Evolutionary conservation across 2,113 vertebrate genomes (phyloP).

Genomic region (Papio anubis): DNA sequence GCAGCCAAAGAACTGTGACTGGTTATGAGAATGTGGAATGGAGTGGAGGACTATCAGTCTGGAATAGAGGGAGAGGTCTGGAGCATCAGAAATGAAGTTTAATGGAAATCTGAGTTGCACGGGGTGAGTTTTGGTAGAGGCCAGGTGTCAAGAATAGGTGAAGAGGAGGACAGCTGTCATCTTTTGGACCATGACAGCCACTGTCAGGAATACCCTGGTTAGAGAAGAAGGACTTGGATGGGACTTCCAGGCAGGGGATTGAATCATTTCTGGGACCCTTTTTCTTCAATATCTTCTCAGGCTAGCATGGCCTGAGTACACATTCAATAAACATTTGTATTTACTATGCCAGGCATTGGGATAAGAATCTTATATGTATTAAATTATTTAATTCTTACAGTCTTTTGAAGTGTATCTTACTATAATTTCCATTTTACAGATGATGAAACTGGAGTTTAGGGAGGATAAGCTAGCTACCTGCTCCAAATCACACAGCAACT

Average conservation of each 20-base stretch:
- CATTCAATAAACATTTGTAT: not conserved
- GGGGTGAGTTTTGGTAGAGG: not conserved
- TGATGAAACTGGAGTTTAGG: not conserved
- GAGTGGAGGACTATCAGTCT: not conserved
- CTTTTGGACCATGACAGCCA: not conserved
- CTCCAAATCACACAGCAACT: not conserved
- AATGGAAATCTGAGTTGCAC: not conserved
- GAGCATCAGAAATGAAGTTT: not conserved
- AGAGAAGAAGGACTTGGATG: not conserved
- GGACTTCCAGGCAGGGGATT: not conserved
- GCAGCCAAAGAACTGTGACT: not conserved
- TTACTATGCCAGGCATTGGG: not conserved
- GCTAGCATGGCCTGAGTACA: not conserved
- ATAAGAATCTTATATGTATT: not conserved
- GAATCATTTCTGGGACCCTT: not conserved
- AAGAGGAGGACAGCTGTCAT: not conserved
- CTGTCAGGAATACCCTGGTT: not conserved
- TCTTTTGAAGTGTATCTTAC: not conserved
- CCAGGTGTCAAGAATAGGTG: not conserved
- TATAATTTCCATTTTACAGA: not conserved
- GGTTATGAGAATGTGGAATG: not conserved
- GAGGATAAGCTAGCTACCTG: not conserved
- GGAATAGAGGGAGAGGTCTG: not conserved
- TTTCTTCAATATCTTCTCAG: rapidly evolving
- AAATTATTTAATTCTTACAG: not conserved